Base-by-base conservation (phyloP, 2,888 invertebrate genomes). In the Amblyjoppa fuscipennis region DNA sequence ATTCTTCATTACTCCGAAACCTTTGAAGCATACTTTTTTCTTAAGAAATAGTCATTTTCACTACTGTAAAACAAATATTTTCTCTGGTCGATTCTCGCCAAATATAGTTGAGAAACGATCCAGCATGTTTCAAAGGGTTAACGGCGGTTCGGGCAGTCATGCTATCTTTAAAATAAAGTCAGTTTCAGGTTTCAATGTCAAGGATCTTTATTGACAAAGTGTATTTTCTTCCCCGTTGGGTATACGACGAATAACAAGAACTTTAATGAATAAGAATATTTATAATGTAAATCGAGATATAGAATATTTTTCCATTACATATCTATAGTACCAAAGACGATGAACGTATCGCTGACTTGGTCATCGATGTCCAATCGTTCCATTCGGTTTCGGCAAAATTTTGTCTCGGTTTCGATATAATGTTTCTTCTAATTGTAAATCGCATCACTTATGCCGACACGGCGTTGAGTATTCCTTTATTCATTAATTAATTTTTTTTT, bases 161-260 rank as follows among this genome's bases (percentile, higher is more conserved):
- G 3, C 51, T n/a, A 20, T 5, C 56, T 28, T 13, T 59, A 28
- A 59, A 31, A 31, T 34, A 31, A 31, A 64, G 16, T 13, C 28
- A n/a, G n/a, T 16, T 34, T 49, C 28, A 16, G 71, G 11, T 7
- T 71, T 68, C 41, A 45, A 53, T 61, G 51, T 75, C 74, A 79
- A 66, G 45, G 49, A 70, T 64, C 81, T 91, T 91, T 91, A 91
- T 91, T 90, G 87, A 88, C 87, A 74, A 76, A 83, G 71, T 82
- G 87, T 53, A 77, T 83, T 91, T 88, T 89, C 89, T 81, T 90
- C 81, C 70, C 25, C 16, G 20, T 49, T 61, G 69, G 25, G 38
- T 70, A 83, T 71, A 77, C 73, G 83, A 85, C 83, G 75, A 76
- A 88, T 89, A 86, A 87, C 87, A 89, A 90, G 89, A 83, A 78